Evolutionary conservation across 2,888 invertebrate genomes (phyloP).

Genomic region (Euphydryas editha): DNA sequence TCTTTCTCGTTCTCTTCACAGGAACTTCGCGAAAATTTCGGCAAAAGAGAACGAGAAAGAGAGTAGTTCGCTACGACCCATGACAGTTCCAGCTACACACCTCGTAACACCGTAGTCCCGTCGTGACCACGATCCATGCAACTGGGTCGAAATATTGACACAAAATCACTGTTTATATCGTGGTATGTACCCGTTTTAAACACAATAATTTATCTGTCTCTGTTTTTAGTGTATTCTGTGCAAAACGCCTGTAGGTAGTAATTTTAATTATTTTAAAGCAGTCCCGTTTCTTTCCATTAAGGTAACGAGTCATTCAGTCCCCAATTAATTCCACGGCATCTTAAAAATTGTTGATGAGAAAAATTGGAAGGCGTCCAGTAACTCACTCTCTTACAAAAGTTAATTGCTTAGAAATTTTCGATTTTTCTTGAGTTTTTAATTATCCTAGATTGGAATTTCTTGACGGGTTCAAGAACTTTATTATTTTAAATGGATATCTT

Average conservation of each 20-base stretch:
- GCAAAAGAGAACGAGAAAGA: no score
- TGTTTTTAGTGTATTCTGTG: constrained; percentile 21
- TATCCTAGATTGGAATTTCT: constrained; percentile 4
- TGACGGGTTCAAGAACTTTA: background rate
- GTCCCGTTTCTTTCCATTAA: constrained; percentile 42
- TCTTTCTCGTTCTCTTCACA: no score
- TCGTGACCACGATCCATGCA: no score
- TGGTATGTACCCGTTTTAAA: no score
- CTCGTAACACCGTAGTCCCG: no score
- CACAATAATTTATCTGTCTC: constrained; percentile 9
- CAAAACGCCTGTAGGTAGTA: constrained; percentile 32
- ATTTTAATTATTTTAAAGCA: constrained; percentile 44
- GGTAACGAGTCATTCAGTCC: constrained; percentile 44
- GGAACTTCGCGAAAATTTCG: no score
- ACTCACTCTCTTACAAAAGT: constrained; percentile 54
- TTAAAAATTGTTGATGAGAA: constrained; percentile 47
- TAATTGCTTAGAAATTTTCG: constrained; percentile 42
- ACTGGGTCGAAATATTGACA: no score
- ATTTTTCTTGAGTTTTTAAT: constrained; percentile 13
- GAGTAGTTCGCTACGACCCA: no score
- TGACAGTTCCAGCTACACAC: no score
- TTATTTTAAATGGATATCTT: constrained; percentile 6
- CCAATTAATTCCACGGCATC: constrained; percentile 48
- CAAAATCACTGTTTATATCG: no score
- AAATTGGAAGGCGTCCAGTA: constrained; percentile 49